Base-by-base conservation (phyloP, 2,888 invertebrate genomes). In the Elegia similella region DNA sequence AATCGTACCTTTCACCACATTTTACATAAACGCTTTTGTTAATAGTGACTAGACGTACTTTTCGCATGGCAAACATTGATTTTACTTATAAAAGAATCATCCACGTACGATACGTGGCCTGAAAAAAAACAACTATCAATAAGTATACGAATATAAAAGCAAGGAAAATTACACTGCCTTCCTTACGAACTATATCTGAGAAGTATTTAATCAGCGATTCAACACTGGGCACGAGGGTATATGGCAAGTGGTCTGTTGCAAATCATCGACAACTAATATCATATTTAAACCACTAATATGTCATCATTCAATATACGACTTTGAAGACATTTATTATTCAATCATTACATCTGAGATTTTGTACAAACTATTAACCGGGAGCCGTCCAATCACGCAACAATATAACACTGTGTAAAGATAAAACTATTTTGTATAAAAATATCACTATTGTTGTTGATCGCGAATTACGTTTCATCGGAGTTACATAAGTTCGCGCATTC, bases 371-470 rank as follows among this genome's bases (percentile, higher is more conserved):
- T 82, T 74, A 72, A 88, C 90, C 90, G 90, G 90, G 90, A 90
- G 88, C 89, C 90, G 79, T 86, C 84, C 84, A 78, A 85, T 88
- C 87, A 89, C 84, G 86, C 84, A 88, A 89, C 86, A 84, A 89
- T 86, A 76, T 76, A 89, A 88, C 86, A 88, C 75, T 80, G 86
- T 88, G 88, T 90, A 89, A 84, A 90, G 87, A 86, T 90, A 91
- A 86, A 87, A 84, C 86, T 89, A 89, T 86, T 84, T 84, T 88
- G 84, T 90, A 90, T 90, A 91, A 90, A 90, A 90, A 90, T 90
- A 91, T 89, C 63, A 82, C 83, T 89, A 89, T 89, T 90, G 88
- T 76, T 72, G 73, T 75, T 76, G 61, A 64, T 68, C 73, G 73
- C 78, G 80, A 73, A 65, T 68, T 65, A 70, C 68, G 72, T 72